Evolutionary conservation across 2,113 vertebrate species (phyloP), one percentile per base, ranked within the genome.

Genomic region (Heptranchias perlo): DNA sequence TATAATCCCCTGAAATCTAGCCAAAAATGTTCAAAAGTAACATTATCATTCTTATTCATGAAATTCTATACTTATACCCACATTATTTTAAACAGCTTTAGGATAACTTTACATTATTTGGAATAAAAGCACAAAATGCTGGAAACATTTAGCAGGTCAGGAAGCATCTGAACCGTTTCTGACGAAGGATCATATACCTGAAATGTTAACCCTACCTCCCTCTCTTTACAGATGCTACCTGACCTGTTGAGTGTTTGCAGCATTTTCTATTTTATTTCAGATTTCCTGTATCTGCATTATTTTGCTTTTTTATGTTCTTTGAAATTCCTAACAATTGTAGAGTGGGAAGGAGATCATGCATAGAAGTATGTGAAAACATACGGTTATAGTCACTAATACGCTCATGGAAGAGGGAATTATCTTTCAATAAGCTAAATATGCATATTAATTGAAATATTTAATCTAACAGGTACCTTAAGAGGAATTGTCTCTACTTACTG

Each of bases 21-120:
- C 25, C 49, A 28, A 49, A 49, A 87, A 54, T 89, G 23, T 89
- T 91, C 52, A 58, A 92, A 92, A 91, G 5, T 61, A 31, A 61
- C 31, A 92, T 58, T 54, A 18, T 78, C 76, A 61, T 92, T 92
- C 54, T 13, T 10, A 82, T n/a, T 92, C n/a, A n/a, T 92, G 28
- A 92, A 92, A n/a, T 92, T 58, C 52, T 58, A 91, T 13, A 58
- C 61, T 35, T 91, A 91, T n/a, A n/a, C 13, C 87, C 87, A 91
- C 14, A 14, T 61, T 91, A 61, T 61, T 61, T 93, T 93, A 39
- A 44, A 39, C 61, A 64, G 35, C 31, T n/a, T 62, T 44, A 35
- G 16, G 49, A 10, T 89, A 13, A 35, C 86, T n/a, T 76, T 39
- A 58, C 23, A 28, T 28, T 21, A 47, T 23, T 93, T 62, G 18